Base-by-base conservation (phyloP, 2,797 vertebrate species). In the Furcifer pardalis region DNA sequence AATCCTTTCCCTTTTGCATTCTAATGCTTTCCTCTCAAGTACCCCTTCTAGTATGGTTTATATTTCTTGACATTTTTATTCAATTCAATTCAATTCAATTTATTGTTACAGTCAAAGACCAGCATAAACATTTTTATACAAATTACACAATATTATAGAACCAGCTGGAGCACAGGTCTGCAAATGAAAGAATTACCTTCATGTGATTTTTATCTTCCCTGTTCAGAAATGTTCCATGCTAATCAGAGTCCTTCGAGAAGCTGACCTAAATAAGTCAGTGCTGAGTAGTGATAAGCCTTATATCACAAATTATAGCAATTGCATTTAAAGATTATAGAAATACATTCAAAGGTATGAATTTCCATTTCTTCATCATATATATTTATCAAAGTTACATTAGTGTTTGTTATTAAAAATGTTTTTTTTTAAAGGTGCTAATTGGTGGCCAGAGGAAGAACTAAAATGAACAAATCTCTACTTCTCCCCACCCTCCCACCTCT, bases 251-350 rank as follows among this genome's bases (percentile, higher is more conserved):
- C 52, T 62, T 44, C 60, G 56, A 60, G 30, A 60, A 60, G 30
- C 56, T 62, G 69, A 35, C 69, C 69, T 73, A 73, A 72, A 37
- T 73, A 32, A 37, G 37, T 60, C 79, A 32, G 21, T 60, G 42
- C 56, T 42, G 69, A 60, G 52, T 30, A n/a, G 27, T 60, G 27
- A 72, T 81, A 72, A 42, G 37, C 32, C 15, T 72, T 42, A 42
- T 25, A 46, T 32, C 12, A 8, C 56, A 46, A 60, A 81, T 81
- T 81, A 81, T 40, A 72, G 49, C 59, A 40, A 42, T n/a, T 81
- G 37, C 68, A 72, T 81, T 72, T 42, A 40, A 81, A 81, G 49
- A 72, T 72, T 72, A 81, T 15, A 40, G 46, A 69, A 71, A 68
- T 40, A 37, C 32, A 35, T 81, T 71, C 46, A 81, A 81, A 81